Evolutionary conservation across 2,888 invertebrate species (phyloP).

Genomic region (Chrysolina haemoptera): DNA sequence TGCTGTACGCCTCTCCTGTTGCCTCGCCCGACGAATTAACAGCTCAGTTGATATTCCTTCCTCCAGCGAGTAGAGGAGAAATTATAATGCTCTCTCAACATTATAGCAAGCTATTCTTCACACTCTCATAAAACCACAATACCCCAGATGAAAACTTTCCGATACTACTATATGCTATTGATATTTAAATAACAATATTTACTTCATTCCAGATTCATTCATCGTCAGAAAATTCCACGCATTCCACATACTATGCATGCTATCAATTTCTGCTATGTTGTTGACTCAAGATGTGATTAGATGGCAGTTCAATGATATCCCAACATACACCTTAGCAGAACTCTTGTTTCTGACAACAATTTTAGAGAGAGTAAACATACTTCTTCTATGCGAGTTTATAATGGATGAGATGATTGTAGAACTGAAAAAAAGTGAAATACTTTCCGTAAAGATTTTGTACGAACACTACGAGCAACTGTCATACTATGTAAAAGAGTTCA

Average conservation of each 20-base stretch:
- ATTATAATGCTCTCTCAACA: no score
- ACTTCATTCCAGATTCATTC: slow-evolving; percentile 26
- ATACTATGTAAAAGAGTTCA: slow-evolving; percentile 26
- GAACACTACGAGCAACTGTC: slow-evolving; percentile 23
- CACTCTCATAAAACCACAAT: no score
- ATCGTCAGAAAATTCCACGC: slow-evolving; percentile 24
- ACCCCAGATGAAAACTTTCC: no score
- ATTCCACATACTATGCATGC: slow-evolving; percentile 24
- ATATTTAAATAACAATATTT: background rate
- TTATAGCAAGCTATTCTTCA: no score
- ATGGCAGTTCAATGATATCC: slow-evolving; percentile 28
- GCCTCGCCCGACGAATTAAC: no score
- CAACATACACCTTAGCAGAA: slow-evolving; percentile 42
- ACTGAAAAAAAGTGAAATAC: slow-evolving; percentile 19
- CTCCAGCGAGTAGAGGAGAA: no score
- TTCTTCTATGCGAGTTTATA: slow-evolving; percentile 25
- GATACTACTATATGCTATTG: background rate
- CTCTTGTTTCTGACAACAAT: slow-evolving; percentile 37
- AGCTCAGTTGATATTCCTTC: no score
- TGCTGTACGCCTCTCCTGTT: no score
- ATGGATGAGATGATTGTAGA: slow-evolving; percentile 25
- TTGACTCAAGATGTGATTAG: slow-evolving; percentile 32
- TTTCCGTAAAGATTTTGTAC: background rate
- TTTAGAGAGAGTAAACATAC: slow-evolving; percentile 38
- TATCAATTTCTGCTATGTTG: slow-evolving; percentile 27